Percentiles rank a stretch among this genome's conserved stretches.
phyloP scores from a whole-genome alignment of 1,140 invertebrate genomes.

The Neodiprion fabricii region DNA sequence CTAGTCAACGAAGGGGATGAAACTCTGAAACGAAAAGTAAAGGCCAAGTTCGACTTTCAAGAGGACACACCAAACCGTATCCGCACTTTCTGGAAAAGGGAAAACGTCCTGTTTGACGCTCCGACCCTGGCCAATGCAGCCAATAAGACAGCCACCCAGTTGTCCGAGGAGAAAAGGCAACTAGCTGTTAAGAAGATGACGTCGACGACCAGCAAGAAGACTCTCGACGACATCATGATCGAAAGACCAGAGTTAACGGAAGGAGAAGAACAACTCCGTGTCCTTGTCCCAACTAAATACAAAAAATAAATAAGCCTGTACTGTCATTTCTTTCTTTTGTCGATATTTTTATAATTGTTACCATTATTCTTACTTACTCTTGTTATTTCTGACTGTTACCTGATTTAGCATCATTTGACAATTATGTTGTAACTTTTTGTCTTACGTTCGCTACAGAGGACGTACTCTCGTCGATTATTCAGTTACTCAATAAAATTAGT shows the following conservation, averaged over 20 bases:
- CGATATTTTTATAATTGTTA: no score
- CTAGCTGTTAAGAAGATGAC: neutral
- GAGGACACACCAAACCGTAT: constrained; percentile 9
- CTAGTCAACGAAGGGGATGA: constrained; percentile 2
- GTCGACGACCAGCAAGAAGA: neutral
- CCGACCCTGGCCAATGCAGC: no score
- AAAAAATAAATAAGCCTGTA: constrained; percentile 12
- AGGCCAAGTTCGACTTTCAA: neutral
- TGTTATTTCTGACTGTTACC: no score
- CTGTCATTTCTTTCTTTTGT: no score
- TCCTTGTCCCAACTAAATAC: constrained; percentile 12
- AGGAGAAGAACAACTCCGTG: neutral
- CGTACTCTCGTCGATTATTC: no score
- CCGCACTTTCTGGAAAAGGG: neutral
- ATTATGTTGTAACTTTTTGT: no score
- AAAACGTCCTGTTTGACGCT: neutral
- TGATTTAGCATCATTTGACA: no score
- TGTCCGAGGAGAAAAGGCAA: constrained; percentile 9
- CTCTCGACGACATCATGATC: constrained; percentile 8
- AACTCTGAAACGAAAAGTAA: constrained; percentile 8
- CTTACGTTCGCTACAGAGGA: no score
- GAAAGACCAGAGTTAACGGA: constrained; percentile 10
- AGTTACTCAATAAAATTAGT: no score
- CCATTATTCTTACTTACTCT: no score
- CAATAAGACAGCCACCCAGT: neutral